Evolutionary conservation across 2,797 vertebrate species (phyloP).

Genomic region (Bryconaethiops microstoma): DNA sequence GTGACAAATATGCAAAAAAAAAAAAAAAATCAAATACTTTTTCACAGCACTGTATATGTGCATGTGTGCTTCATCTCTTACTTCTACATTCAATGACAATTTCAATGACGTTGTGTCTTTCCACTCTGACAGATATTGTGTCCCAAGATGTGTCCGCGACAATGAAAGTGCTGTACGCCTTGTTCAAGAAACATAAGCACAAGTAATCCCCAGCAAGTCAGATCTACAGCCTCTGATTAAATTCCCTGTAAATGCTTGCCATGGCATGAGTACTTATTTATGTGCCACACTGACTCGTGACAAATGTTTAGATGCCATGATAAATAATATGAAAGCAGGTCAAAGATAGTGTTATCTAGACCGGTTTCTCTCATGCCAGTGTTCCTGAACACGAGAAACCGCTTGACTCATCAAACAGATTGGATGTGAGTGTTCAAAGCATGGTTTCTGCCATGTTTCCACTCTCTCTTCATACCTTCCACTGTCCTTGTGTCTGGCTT

Average conservation of each 20-base stretch:
- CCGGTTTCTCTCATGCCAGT: neutral
- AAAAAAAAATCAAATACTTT: no score
- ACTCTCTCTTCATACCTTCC: neutral
- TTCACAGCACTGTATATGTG: no score
- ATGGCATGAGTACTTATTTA: conserved; percentile 4
- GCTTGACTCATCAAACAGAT: conserved; percentile 24
- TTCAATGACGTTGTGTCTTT: conserved; percentile 22
- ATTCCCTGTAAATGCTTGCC: conserved; percentile 14
- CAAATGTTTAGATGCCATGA: conserved; percentile 9
- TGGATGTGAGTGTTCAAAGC: conserved; percentile 33
- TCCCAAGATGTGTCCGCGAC: conserved; percentile 80
- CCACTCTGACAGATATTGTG: conserved; percentile 83
- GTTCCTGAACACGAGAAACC: conserved; percentile 21
- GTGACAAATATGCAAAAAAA: no score
- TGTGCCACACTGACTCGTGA: neutral
- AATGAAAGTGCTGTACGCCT: conserved; percentile 83
- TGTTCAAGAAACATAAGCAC: conserved; percentile 84
- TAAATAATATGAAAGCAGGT: conserved; percentile 14
- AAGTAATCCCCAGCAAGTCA: conserved; percentile 31
- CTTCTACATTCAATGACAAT: conserved; percentile 1
- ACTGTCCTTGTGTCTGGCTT: conserved; percentile 18
- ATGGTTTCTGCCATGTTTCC: conserved; percentile 23
- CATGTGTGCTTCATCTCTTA: conserved; percentile 27
- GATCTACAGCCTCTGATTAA: conserved; percentile 18
- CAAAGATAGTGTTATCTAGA: conserved; percentile 18